A percentile compares a stretch with the other conserved stretches of the same genome.
phyloP scores from a whole-genome alignment of 2,888 invertebrate genomes.

The Parnassius glacialis region DNA sequence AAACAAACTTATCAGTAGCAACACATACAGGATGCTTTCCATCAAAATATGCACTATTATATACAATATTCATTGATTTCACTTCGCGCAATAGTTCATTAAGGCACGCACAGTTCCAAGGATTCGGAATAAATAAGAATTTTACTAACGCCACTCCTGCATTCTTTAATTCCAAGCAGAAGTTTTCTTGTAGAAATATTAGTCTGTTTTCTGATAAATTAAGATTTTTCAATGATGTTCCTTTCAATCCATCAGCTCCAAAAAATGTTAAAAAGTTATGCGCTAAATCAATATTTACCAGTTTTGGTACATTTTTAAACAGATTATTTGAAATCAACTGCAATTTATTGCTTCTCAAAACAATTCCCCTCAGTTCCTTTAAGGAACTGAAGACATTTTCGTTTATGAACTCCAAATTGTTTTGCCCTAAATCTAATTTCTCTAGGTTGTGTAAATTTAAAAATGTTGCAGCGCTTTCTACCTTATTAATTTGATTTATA shows the following conservation, averaged over 20 bases:
- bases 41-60: slow-evolving; percentile 50
- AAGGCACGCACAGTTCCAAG: slow-evolving; percentile 69
- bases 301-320: slow-evolving; percentile 48
- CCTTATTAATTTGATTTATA: slow-evolving; percentile 50
- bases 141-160: slow-evolving; percentile 52
- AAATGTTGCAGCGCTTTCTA: slow-evolving; percentile 42
- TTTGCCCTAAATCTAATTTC: slow-evolving; percentile 51
- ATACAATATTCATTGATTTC: slow-evolving; percentile 49
- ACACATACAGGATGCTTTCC: slow-evolving; percentile 60
- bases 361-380: slow-evolving; percentile 49
- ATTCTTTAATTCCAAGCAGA: slow-evolving; percentile 57
- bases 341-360: slow-evolving; percentile 54
- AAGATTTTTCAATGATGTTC: slow-evolving; percentile 53
- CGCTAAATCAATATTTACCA: slow-evolving; percentile 55
- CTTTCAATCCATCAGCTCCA: slow-evolving; percentile 54
- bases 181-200: slow-evolving; percentile 59
- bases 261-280: slow-evolving; percentile 54
- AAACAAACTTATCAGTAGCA: slow-evolving; percentile 47
- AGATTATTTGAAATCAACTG: slow-evolving; percentile 49
- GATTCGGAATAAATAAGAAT: slow-evolving; percentile 63
- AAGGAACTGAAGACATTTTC: slow-evolving; percentile 49
- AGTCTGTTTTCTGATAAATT: slow-evolving; percentile 61
- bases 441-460: slow-evolving; percentile 49
- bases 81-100: slow-evolving; percentile 57
- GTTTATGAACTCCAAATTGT: slow-evolving; percentile 48